Evolutionary conservation across 2,797 vertebrate genomes (phyloP).

Genomic region (Pangasius mekongensis): DNA sequence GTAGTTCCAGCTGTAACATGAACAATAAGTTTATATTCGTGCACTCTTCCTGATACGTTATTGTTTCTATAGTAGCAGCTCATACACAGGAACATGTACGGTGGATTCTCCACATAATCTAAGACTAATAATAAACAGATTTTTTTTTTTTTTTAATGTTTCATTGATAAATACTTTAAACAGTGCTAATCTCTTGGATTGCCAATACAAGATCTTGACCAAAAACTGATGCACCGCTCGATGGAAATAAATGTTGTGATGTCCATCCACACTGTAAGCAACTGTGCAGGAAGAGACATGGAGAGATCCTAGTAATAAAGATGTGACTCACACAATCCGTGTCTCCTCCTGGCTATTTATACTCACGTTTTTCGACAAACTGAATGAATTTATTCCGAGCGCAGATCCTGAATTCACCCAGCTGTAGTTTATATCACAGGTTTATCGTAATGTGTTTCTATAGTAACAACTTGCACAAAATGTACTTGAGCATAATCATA

Average conservation of each 20-base stretch:
- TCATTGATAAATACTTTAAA: no score
- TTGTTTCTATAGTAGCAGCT: neutral
- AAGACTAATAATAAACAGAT: neutral
- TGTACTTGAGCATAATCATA: neutral
- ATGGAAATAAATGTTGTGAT: no score
- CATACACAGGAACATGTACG: neutral
- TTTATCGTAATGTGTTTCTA: neutral
- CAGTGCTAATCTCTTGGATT: no score
- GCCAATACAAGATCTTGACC: no score
- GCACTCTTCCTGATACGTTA: neutral
- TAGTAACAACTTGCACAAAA: neutral
- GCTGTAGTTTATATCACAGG: neutral
- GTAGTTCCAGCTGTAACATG: neutral
- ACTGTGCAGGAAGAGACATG: no score
- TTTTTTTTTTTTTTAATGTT: no score
- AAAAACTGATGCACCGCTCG: no score
- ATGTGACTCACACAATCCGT: neutral
- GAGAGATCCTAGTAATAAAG: neutral
- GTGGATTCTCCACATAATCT: neutral
- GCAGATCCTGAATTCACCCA: neutral
- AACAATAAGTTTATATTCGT: no score
- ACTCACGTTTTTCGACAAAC: neutral
- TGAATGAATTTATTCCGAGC: no score
- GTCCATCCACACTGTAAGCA: no score
- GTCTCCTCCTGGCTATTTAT: neutral